These are phyloP conservation scores for Sciaenops ocellatus DNA, from an alignment of 2,797 vertebrate genomes.

Conservation along the genomic window DNA sequence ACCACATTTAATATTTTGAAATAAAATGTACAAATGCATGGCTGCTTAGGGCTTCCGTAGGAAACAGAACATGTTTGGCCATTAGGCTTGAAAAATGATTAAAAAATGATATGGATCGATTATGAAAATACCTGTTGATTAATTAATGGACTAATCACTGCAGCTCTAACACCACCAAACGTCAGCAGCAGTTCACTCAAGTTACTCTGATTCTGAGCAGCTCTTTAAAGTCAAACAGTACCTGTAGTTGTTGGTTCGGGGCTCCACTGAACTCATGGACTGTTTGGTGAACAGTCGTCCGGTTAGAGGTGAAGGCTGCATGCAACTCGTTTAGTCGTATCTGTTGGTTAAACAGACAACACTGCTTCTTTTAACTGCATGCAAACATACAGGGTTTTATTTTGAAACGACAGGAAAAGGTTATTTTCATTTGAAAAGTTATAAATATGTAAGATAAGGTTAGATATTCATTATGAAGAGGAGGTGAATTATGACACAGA, in stretches of 20 bases:
- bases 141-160: neutral
- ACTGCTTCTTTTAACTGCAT: conserved; percentile 9
- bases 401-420: neutral
- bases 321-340: conserved; percentile 87
- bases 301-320: conserved; percentile 87
- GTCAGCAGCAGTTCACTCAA: neutral
- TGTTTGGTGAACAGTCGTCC: conserved; percentile 76
- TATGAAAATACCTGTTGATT: no score
- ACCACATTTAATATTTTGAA: no score
- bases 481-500: neutral
- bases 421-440: neutral
- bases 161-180: no score
- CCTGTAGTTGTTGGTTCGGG: conserved; percentile 85
- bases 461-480: neutral
- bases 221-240: conserved; percentile 63
- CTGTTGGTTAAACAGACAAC: conserved; percentile 81
- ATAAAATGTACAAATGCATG: no score
- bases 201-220: neutral
- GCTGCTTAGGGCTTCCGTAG: no score
- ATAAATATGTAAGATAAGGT: neutral
- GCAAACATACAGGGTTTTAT: neutral
- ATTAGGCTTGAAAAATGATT: no score
- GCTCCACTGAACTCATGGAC: conserved; percentile 69
- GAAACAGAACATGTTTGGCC: no score
- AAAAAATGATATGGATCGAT: no score